Evolutionary conservation across 2,797 vertebrate genomes (phyloP).

Genomic region (Acridotheres tristis): DNA sequence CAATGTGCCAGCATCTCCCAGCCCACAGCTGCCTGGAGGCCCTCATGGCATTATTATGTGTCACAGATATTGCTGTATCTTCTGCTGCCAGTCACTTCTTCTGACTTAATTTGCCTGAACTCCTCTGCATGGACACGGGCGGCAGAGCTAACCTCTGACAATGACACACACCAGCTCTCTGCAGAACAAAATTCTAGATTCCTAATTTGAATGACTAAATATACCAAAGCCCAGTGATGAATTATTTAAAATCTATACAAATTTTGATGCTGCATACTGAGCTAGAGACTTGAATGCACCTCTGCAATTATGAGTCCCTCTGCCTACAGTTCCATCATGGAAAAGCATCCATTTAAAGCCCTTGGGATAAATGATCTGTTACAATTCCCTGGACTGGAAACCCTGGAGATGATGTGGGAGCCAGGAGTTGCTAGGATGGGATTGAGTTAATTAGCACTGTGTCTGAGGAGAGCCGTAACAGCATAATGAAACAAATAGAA

Average conservation of each 20-base stretch:
- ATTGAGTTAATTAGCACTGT: conserved; percentile 53
- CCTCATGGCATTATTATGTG: background rate
- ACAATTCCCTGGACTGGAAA: conserved; percentile 35
- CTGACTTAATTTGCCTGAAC: background rate
- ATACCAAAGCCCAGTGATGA: background rate
- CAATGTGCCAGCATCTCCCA: background rate
- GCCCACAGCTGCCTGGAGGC: background rate
- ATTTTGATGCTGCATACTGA: background rate
- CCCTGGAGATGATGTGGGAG: conserved; percentile 15
- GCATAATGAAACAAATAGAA: conserved; percentile 33
- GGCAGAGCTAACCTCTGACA: background rate
- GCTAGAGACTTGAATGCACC: background rate
- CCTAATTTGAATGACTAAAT: conserved; percentile 31
- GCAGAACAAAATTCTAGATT: conserved; percentile 1
- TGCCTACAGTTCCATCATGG: background rate
- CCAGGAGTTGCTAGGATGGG: background rate
- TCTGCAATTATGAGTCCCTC: background rate
- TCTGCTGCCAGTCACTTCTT: background rate
- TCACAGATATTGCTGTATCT: background rate
- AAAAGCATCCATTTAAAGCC: conserved; percentile 6
- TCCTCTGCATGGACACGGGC: background rate
- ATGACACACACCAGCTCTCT: background rate
- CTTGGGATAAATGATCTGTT: conserved; percentile 9
- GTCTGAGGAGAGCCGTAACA: conserved; percentile 14
- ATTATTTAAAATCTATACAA: conserved; percentile 40